Conservation (phyloP, 92 coral and sea anemone species). For the Virgularia gustaviana region DNA sequence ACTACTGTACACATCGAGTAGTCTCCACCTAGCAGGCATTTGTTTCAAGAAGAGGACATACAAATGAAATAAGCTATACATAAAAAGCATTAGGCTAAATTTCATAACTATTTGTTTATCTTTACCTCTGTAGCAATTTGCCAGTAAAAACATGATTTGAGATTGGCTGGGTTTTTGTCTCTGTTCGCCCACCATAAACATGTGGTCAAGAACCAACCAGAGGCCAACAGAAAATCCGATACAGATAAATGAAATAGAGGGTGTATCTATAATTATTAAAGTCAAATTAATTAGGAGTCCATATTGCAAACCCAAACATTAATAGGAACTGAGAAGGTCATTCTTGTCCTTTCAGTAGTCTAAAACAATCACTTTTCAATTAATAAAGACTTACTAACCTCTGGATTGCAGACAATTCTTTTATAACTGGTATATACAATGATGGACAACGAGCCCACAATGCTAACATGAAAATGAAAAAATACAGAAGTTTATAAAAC, state of each 20-base stretch:
- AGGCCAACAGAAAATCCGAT: constrained; percentile 71
- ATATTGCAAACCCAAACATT: no score
- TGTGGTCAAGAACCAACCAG: constrained; percentile 69
- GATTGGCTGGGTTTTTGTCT: not conserved
- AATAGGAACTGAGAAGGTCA: no score
- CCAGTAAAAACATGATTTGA: constrained; percentile 60
- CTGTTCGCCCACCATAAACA: constrained; percentile 42
- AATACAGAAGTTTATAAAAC: no score
- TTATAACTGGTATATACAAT: constrained; percentile 57
- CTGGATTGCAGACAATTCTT: constrained; percentile 60
- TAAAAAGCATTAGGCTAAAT: no score
- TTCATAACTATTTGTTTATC: not conserved
- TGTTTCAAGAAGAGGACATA: no score
- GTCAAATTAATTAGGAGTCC: not conserved
- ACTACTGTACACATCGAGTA: no score
- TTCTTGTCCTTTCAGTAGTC: no score
- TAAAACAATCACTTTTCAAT: no score
- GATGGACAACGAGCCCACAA: constrained; percentile 75
- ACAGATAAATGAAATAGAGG: constrained; percentile 81
- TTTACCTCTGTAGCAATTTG: constrained; percentile 77
- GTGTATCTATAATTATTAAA: constrained; percentile 64
- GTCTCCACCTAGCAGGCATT: no score
- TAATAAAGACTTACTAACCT: no score
- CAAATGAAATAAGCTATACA: no score
- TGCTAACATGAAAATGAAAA: constrained; percentile 44